Base-by-base conservation (phyloP, 2,888 invertebrate species). In the Dynastes maya region DNA sequence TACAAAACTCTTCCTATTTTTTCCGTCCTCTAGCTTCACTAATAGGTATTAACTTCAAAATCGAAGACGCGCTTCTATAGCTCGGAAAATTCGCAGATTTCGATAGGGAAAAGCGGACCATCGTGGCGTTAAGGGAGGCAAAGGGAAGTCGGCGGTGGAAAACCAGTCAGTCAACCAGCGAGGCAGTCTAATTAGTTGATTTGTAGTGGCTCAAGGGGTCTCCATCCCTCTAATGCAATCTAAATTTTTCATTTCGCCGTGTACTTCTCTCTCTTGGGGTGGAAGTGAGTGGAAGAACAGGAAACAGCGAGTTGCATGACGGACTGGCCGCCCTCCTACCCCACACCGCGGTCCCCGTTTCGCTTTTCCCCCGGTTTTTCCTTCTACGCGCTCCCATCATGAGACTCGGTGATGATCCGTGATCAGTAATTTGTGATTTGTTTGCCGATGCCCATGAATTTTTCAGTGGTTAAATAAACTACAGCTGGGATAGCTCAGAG, bases 181-280 rank as follows among this genome's bases (percentile, higher is more conserved):
- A 74, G 72, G 85, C 84, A 86, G 85, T 88, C 88, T 89, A 89
- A 89, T 89, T 89, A 89, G 89, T 89, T 89, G 89, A 89, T 89
- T 89, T 89, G 89, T 88, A 89, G 89, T 88, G 88, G 88, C 88
- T 88, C 87, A 86, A 88, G 87, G 88, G 88, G 88, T 85, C 86
- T 85, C 87, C 87, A 87, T 87, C 87, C 88, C 88, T 88, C 87
- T 88, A 88, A 89, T 89, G 89, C 88, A 89, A 89, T 89, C 88
- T 89, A 89, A 90, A 89, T 90, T 90, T 88, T 89, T 89, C 89
- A 88, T 88, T 88, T 86, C 86, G 83, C 82, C 78, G 82, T 74
- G 72, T 74, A 74, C 61, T 74, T 61, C 72, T 82, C 83, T 80
- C 80, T 81, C 80, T 81, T 79, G 67, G 79, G 80, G 80, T 77